Base-by-base conservation (phyloP, 2,888 invertebrate genomes). In the Neoscelio sp. region DNA sequence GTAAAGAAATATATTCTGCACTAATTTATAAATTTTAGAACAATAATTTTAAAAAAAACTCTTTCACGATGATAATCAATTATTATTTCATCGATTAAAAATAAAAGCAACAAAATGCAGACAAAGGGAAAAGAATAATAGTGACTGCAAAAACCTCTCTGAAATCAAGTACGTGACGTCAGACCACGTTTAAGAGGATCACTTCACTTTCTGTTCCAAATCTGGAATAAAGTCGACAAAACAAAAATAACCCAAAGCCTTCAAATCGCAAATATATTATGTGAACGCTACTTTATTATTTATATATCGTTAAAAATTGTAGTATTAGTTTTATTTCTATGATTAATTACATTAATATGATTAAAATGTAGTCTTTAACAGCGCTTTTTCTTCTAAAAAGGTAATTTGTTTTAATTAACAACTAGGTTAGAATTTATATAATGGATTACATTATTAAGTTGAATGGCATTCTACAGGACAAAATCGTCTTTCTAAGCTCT, bases 151-250 rank as follows among this genome's bases (percentile, higher is more conserved):
- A 30, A 64, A 42, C 33, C 23, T 33, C 52, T 23, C 48, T 67
- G 35, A 35, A 58, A 60, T 26, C 26, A 54, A 68, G 68, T 62
- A 48, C 44, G 35, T 68, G 75, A 75, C 67, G 67, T 75, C 58
- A 60, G 15, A 6, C 58, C 54, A 48, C 62, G 68, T 76, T 52
- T 64, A 64, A 68, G 68, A 40, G 68, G 60, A 60, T 56, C 76
- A 68, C 68, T 76, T 76, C 20, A 56, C 33, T 13, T 40, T n/a
- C 44, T 64, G 71, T 30, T 68, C 62, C 46, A 67, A 60, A 75
- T 68, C 46, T 46, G 13, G 46, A 54, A 46, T 60, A 68, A 62
- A 62, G 60, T 58, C 5, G 42, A 30, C 33, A n/a, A 4, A 2
- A 12, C 10, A 12, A 26, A 8, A 30, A 50, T 15, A 30, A 13